Conservation (phyloP, 2,113 vertebrate genomes). For the Microcebus tavaratra region DNA sequence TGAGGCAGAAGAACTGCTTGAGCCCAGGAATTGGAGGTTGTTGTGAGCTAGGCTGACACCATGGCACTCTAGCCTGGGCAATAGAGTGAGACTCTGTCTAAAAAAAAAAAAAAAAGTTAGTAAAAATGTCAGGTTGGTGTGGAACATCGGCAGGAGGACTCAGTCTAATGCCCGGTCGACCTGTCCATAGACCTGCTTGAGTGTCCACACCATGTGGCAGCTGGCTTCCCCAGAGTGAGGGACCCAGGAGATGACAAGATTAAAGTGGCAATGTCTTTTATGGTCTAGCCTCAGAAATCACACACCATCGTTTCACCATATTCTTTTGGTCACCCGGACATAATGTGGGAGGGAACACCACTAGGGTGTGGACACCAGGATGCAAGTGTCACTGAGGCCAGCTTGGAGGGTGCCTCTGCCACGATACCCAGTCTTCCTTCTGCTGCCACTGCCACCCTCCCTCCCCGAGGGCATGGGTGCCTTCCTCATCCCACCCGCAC, state of each 20-base stretch:
- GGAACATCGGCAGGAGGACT: not conserved
- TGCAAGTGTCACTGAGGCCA: not conserved
- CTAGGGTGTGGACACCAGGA: not conserved
- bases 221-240: not conserved
- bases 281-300: not conserved
- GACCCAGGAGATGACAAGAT: not conserved
- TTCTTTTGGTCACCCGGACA: not conserved
- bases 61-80: too few species aligned
- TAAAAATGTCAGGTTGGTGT: not conserved
- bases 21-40: too few species aligned
- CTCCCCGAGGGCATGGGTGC: too few species aligned
- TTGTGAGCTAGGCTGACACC: too few species aligned
- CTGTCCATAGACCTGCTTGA: not conserved
- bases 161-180: too few species aligned
- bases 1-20: too few species aligned
- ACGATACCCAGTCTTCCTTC: too few species aligned
- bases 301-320: not conserved
- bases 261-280: not conserved
- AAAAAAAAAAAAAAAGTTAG: not conserved
- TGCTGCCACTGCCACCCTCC: rapidly evolving
- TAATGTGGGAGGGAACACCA: not conserved
- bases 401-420: not conserved
- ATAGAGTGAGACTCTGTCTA: too few species aligned
- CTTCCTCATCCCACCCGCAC: not conserved
- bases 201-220: too few species aligned